A percentile compares a stretch with the other conserved stretches of the same genome.
These are phyloP conservation scores for Laspeyria flexula DNA, from an alignment of 2,888 invertebrate species.

Conservation along the genomic window DNA sequence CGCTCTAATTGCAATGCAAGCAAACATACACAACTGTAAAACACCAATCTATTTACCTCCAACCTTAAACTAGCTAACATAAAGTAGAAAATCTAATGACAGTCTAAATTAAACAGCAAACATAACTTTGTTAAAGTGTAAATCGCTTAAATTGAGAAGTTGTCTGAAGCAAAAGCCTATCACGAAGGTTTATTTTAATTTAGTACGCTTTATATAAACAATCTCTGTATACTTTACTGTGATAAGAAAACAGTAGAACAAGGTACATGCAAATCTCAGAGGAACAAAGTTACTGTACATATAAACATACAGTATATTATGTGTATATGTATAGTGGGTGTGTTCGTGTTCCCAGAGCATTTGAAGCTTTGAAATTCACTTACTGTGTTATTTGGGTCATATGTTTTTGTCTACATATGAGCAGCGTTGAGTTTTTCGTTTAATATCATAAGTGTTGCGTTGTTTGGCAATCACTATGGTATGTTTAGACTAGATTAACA, in stretches of 20 bases:
- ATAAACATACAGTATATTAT: background rate
- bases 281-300: background rate
- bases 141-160: slow-evolving; percentile 52
- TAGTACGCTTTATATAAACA: slow-evolving; percentile 29
- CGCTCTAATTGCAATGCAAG: slow-evolving; percentile 38
- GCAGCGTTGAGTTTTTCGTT: background rate
- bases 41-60: background rate
- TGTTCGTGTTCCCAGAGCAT: slow-evolving; percentile 5
- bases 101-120: slow-evolving; percentile 19
- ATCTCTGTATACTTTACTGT: slow-evolving; percentile 16
- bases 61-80: background rate
- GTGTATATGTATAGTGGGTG: slow-evolving; percentile 2
- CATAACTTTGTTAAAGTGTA: slow-evolving; percentile 37
- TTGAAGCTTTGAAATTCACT: slow-evolving; percentile 29
- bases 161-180: slow-evolving; percentile 28
- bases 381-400: slow-evolving; percentile 35
- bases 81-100: slow-evolving; percentile 25
- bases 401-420: slow-evolving; percentile 9
- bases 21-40: slow-evolving; percentile 9
- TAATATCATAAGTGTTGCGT: background rate
- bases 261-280: background rate
- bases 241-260: slow-evolving; percentile 13
- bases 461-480: no score
- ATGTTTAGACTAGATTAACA: no score
- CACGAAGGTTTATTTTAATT: slow-evolving; percentile 35